Evolutionary conservation across 2,797 vertebrate species (phyloP).

Genomic region (Melopsittacus undulatus): DNA sequence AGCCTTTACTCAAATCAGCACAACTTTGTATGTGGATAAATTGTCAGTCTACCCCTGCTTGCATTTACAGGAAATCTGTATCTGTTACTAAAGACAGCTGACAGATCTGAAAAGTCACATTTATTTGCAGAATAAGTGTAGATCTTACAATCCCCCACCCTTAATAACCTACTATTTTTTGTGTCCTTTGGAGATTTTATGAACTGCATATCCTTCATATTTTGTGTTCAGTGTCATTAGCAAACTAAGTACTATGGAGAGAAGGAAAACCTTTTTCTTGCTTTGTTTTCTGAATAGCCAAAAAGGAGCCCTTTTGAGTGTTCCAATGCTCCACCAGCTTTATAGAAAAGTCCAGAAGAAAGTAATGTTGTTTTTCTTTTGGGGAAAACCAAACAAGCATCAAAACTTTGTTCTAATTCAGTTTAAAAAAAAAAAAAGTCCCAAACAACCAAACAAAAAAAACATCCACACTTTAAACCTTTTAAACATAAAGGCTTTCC

Average conservation of each 20-base stretch:
- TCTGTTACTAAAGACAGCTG: slow-evolving; percentile 20
- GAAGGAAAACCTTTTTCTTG: not conserved
- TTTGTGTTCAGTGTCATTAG: not conserved
- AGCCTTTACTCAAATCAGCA: slow-evolving; percentile 40
- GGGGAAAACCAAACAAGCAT: not conserved
- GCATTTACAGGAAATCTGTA: not conserved
- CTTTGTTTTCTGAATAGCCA: not conserved
- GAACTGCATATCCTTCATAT: not conserved
- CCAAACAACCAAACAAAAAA: not conserved
- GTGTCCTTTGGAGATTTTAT: not conserved
- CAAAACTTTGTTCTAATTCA: not conserved
- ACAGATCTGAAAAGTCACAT: not conserved
- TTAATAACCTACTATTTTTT: not conserved
- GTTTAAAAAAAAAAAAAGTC: not conserved
- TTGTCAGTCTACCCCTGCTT: not conserved
- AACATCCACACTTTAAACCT: not conserved
- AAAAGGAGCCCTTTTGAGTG: not conserved
- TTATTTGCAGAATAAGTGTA: not conserved
- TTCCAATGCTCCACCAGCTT: not conserved
- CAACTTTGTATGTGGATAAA: not conserved
- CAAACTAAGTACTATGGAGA: not conserved
- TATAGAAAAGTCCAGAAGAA: not conserved
- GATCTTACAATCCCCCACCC: not conserved
- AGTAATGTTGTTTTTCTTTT: not conserved
- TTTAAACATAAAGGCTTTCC: not conserved